Base-by-base conservation (phyloP, 2,113 vertebrate species). In the Sebastes fasciatus region DNA sequence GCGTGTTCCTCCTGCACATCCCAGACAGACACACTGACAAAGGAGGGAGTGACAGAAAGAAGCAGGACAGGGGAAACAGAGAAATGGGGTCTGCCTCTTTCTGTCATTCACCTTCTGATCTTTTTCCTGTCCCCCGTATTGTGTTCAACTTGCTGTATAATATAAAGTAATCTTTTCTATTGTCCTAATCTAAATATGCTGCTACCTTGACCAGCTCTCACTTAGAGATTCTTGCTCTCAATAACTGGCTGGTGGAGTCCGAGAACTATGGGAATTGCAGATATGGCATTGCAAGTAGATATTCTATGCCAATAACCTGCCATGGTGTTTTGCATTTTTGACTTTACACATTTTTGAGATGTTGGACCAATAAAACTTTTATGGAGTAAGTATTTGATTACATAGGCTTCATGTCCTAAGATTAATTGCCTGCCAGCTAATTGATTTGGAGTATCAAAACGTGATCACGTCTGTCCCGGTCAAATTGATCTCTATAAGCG, bases 1-100 rank as follows among this genome's bases (percentile, higher is more conserved):
- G 87, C 70, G 84, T 77, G 84, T 79, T 91, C 66, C 90, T 89
- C 74, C 65, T 79, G 78, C 81, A 77, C 67, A 85, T 26, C 17
- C 64, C 16, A 77, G 87, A 88, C 82, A 72, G 85, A 84, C 34
- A 52, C 79, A 73, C 45, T 68, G 84, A 79, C 62, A 66, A 60
- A 61, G 16, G 75, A 75, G 84, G 80, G 66, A 82, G 80, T 68
- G 71, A 88, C 79, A 17, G 66, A 77, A 60, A 60, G 72, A 74
- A 80, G 63, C 55, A 60, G 76, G 66, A 71, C 62, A 42, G 26
- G 51, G 57, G 65, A 71, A 74, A 78, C 21, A 75, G 51, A 64
- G 21, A 71, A 81, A 73, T 14, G 45, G 5, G 63, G 61, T 74
- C 64, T 79, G 43, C 82, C 51, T 83, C 42, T 83, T 77, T 89